Evolutionary conservation across 2,888 invertebrate genomes (phyloP), one percentile per base, ranked within the genome.

Genomic region (Phyllotreta striolata): DNA sequence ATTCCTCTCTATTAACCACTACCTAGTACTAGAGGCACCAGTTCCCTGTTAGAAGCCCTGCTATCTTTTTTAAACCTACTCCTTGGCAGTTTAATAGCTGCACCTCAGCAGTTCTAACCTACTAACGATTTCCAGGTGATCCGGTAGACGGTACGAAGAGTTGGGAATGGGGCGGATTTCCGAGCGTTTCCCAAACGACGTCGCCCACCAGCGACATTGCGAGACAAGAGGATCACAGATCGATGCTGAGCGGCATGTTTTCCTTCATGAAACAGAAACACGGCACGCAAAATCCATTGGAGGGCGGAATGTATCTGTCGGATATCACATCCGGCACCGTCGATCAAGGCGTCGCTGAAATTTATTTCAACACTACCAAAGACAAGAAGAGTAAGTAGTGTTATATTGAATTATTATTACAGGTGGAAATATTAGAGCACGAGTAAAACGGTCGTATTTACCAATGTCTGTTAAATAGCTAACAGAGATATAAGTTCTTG

Each of bases 111-210:
- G n/a, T n/a, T n/a, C n/a, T n/a, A n/a, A 57, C 39, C 51, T 14
- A 2, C 34, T 13, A 13, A 46, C 43, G 24, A 38, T 55, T 55
- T 47, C 24, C 24, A 76, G 78, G 76, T 34, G 78, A 78, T 9
- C 69, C 70, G 44, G 74, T 70, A 37, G 77, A 78, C 49, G 74
- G 76, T 2, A 79, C 80, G 34, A 91, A 91, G 77, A 92, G 92
- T 61, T 95, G 95, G 95, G 88, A 92, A 71, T 93, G 95, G 95
- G 95, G 95, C 13, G 94, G 95, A 79, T 83, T 95, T 70, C 95
- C 95, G 0, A 85, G 68, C 41, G 72, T 79, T 35, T 72, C 77
- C 5, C 78, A 76, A 64, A 66, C 74, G 6, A 73, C 65, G 35
- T 76, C 80, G 4, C 77, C 79, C 10, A 67, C 59, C 9, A 70